Base-by-base conservation (phyloP, 53 echinoderm and acorn worm genomes). In the Arbacia lixula region DNA sequence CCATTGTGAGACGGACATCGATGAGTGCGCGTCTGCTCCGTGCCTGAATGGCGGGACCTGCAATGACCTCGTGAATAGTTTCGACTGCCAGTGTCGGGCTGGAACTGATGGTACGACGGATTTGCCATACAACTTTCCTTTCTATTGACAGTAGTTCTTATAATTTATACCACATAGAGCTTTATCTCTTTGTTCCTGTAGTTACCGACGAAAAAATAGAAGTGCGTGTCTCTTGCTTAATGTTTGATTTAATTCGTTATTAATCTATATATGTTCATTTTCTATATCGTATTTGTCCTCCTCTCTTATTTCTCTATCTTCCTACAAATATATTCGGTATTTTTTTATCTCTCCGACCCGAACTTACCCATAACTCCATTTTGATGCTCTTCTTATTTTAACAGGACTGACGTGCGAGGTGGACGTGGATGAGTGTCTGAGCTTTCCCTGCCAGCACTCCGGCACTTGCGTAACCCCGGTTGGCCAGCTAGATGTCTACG, bases 41-140 rank as follows among this genome's bases (percentile, higher is more conserved):
- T 77, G 77, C 24, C 24, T 34, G 55, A 56, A 77, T 24, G 77
- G 58, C 12, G 77, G 38, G 14, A 36, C 21, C 57, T 77, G 77
- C 25, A 58, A 12, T 22, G 58, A 93, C 35, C 75, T 57, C 26
- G n/a, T 75, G 10, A 63, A 75, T 21, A 21, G 66, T 5, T 91
- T 68, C 61, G 36, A 30, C 25, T 93, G 94, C 77, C 55, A 43
- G 56, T 93, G 94, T 30, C 86, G 22, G 30, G 82, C 64, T 1
- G 92, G 92, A 63, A 61, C 43, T 5, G 64, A 50, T 50, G 82
- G 82, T 81, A n/a, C n/a, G n/a, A n/a, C n/a, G n/a, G n/a, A n/a
- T n/a, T n/a, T n/a, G n/a, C n/a, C n/a, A n/a, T n/a, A n/a, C n/a
- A n/a, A n/a, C n/a, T n/a, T n/a, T n/a, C n/a, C n/a, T n/a, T n/a